Evolutionary conservation across 2,797 vertebrate genomes (phyloP).

Genomic region (Pseudochirops cupreus): DNA sequence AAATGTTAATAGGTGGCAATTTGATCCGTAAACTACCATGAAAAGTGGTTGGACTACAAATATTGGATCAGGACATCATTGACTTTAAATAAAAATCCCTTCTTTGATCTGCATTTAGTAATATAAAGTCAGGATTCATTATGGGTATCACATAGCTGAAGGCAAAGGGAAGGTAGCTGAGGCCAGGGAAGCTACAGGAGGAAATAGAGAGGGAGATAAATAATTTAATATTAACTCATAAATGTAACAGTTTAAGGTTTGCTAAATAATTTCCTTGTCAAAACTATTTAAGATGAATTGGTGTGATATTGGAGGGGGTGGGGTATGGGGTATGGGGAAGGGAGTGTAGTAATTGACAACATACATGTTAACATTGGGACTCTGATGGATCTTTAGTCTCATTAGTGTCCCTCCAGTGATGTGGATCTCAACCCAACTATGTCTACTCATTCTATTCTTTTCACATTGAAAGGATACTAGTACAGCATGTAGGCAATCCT

Average conservation of each 20-base stretch:
- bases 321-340: neutral
- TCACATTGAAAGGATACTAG: neutral
- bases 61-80: too few relatives aligned
- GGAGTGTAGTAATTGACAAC: neutral
- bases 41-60: too few relatives aligned
- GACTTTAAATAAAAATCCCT: neutral
- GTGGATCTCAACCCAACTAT: neutral
- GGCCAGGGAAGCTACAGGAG: neutral
- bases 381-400: neutral
- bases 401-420: neutral
- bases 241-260: neutral
- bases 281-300: neutral
- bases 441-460: neutral
- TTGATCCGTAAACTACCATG: too few relatives aligned
- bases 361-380: neutral
- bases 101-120: neutral
- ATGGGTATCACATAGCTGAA: neutral
- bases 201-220: neutral
- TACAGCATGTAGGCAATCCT: neutral
- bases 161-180: neutral
- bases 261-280: neutral
- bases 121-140: neutral
- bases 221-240: neutral
- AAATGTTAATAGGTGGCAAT: neutral
- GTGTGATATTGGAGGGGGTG: neutral